Percentiles rank a stretch among this genome's conserved stretches.
Conservation (phyloP, 1,140 invertebrate species). For the Penaeus indicus region DNA sequence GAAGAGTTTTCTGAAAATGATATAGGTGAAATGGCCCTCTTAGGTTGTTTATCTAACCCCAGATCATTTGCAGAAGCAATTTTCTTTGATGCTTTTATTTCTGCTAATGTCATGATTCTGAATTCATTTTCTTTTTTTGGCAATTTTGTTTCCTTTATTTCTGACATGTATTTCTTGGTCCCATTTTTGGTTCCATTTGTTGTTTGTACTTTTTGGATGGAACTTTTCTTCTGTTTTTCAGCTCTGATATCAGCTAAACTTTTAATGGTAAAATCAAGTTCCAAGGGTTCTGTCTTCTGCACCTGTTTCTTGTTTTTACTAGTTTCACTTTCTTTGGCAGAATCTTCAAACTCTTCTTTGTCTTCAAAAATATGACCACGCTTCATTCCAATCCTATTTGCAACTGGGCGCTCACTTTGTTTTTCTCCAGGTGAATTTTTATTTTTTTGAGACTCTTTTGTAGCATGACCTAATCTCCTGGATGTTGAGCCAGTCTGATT, state of each 20-base stretch:
- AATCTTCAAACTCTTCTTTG: background rate
- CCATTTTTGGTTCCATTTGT: conserved; percentile 28
- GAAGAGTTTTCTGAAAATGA: background rate
- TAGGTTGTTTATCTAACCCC: background rate
- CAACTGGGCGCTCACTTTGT: no score
- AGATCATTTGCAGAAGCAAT: background rate
- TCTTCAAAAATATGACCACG: background rate
- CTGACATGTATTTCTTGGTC: background rate
- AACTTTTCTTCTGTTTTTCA: conserved; percentile 19
- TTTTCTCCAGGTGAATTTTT: no score
- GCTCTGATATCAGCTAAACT: conserved; percentile 40
- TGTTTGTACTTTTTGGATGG: conserved; percentile 13
- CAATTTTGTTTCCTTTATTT: background rate
- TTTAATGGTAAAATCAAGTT: conserved; percentile 34
- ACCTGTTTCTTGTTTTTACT: background rate
- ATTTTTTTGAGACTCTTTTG: no score
- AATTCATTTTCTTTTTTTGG: background rate
- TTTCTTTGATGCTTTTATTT: conserved; percentile 29
- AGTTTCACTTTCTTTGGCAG: background rate
- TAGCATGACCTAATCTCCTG: background rate
- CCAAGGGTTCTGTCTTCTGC: background rate
- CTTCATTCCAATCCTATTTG: no score
- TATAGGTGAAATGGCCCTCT: background rate
- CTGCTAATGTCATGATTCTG: conserved; percentile 2
- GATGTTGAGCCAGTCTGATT: background rate